Evolutionary conservation across 2,888 invertebrate species (phyloP), one percentile per base, ranked within the genome.

Genomic region (Dynastes tityus): DNA sequence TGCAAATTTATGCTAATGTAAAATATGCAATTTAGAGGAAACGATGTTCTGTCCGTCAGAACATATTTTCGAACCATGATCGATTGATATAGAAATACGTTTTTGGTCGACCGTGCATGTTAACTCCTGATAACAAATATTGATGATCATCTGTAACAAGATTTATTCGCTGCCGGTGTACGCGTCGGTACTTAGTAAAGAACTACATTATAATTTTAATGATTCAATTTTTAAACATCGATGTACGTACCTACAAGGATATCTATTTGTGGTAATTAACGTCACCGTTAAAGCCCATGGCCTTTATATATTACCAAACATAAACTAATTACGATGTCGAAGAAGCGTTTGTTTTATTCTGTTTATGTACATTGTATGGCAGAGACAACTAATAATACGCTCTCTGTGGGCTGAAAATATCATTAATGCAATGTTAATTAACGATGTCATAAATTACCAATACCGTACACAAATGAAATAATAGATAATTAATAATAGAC

Each of bases 201-300:
- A 76, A 67, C 49, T 49, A 68, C 58, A 68, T 76, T 76, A 76
- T 55, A 40, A 68, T 65, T 76, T 76, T 76, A 76, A 76, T 55
- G 76, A 76, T 53, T 76, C 64, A 76, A 76, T 76, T 68, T 76
- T 76, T 76, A 76, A 76, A 65, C 76, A 61, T 76, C 76, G 67
- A 76, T 45, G 45, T 68, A 51, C 63, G n/a, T 68, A 74, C 51
- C 29, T 16, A 55, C 16, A 55, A 76, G 65, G 68, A 76, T 76
- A 68, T 53, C 53, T 65, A 76, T 76, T 76, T 76, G 76, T 76
- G 67, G 27, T 74, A 61, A 74, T 74, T 74, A 61, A 74, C 61
- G 76, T 67, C 68, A 55, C 37, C 55, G 53, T 76, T 76, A 76
- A 68, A 76, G 22, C 40, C 5, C 22, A 32, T 67, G n/a, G 67